A percentile compares a stretch with the other conserved stretches of the same genome.
These are phyloP conservation scores for Rattus norvegicus DNA, from an alignment of 2,113 vertebrate species.

Conservation along the genomic window DNA sequence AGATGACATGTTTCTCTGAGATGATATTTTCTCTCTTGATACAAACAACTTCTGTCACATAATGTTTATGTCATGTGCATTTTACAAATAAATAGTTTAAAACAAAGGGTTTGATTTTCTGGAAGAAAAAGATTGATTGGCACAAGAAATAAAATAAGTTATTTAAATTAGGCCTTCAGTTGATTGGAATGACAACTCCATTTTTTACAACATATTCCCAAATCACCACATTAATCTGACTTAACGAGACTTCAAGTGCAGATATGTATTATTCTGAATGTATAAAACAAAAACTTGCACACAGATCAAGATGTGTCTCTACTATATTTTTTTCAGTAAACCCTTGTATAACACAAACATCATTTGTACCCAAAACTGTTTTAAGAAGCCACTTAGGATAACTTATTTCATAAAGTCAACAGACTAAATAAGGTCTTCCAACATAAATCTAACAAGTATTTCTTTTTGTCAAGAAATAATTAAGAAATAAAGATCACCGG, in stretches of 20 bases:
- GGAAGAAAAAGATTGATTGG: constrained; percentile 83
- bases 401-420: constrained; percentile 34
- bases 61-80: constrained; percentile 87
- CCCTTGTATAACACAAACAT: background rate
- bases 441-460: constrained; percentile 50
- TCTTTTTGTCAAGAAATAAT: constrained; percentile 41
- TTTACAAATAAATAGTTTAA: constrained; percentile 86
- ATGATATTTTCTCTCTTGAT: constrained; percentile 90
- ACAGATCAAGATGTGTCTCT: background rate
- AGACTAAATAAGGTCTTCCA: constrained; percentile 39
- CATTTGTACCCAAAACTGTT: constrained; percentile 36
- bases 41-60: constrained; percentile 87
- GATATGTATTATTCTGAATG: background rate
- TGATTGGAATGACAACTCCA: constrained; percentile 78
- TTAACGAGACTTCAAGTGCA: constrained; percentile 51
- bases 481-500: constrained; percentile 14
- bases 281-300: constrained; percentile 37
- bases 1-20: constrained; percentile 88
- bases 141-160: constrained; percentile 84
- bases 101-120: constrained; percentile 75
- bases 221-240: constrained; percentile 21
- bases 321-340: background rate
- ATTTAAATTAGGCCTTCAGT: constrained; percentile 82
- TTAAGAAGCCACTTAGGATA: background rate
- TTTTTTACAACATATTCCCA: constrained; percentile 72